Conservation (phyloP, 2,888 invertebrate species). For the Torymus tubicola region DNA sequence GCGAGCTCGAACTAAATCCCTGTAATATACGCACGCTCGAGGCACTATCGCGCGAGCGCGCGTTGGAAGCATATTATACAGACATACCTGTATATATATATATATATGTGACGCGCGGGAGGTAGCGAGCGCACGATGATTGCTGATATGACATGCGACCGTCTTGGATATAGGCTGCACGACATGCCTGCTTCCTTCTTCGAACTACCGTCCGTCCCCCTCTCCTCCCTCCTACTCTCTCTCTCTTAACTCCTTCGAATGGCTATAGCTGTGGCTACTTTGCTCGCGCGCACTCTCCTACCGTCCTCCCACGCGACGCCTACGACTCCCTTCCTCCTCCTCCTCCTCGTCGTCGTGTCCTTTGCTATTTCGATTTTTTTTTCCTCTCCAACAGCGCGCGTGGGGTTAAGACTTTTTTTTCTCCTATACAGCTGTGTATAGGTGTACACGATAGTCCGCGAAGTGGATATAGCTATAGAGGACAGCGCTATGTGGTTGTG, state of each 20-base stretch:
- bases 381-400: no score
- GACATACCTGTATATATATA: constrained; percentile 72
- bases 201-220: constrained; percentile 24
- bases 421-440: no score
- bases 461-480: no score
- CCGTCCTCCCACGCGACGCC: not conserved
- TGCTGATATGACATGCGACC: constrained; percentile 77
- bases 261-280: no score
- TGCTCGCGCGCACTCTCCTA: not conserved
- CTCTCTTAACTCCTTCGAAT: constrained; percentile 9
- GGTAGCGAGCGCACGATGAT: constrained; percentile 68
- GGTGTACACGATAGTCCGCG: no score
- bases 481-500: no score
- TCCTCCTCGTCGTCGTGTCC: no score
- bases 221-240: not conserved
- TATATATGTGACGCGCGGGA: no score
- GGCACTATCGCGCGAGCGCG: constrained; percentile 58
- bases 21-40: constrained; percentile 70
- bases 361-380: no score
- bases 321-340: not conserved
- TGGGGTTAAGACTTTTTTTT: no score
- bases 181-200: constrained; percentile 65
- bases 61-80: constrained; percentile 70
- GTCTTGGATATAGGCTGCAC: constrained; percentile 74
- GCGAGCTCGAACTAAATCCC: constrained; percentile 73